Base-by-base conservation (phyloP, 1,140 invertebrate species). In the Dryas iulia region DNA sequence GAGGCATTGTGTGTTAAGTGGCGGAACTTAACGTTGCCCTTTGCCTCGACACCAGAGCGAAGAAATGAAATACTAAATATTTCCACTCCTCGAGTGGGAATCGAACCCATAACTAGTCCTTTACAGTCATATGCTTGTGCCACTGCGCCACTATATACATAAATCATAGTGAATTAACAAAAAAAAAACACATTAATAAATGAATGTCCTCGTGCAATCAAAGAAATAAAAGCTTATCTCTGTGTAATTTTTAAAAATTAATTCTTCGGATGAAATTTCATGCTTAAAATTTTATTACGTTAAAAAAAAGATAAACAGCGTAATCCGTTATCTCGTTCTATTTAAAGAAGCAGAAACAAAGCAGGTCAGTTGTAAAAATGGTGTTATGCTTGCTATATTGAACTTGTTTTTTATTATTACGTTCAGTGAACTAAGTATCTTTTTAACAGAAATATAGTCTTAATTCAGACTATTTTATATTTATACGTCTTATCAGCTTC, bases 201-300 rank as follows among this genome's bases (percentile, higher is more conserved):
- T n/a, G 30, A 14, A 35, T 24, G 23, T 24, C 21, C 30, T 18
- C 33, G 4, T 24, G 53, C 21, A 64, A 23, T 47, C 28, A 58
- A 65, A 65, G 21, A 21, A 54, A 65, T 23, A 65, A 65, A 65
- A 39, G 59, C 59, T 33, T 14, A 35, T 35, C 33, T 28, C 18
- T 30, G n/a, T 33, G 64, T 66, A 77, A 74, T 73, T 83, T 84
- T 76, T 87, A 56, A 76, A 87, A 84, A 88, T 88, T 90, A 88
- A 89, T 90, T 87, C 82, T 80, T 66, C 71, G 78, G 88, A 90
- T 90, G 89, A 90, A 90, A 86, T 88, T 89, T 89, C 82, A 87
- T 85, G 83, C 73, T 83, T 81, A 76, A 80, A 81, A 78, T 80
- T 59, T 75, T 81, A 74, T 78, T 47, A 47, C 35, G 1, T 47